Conservation (phyloP, 2,113 vertebrate genomes). For the Danionella cerebrum region DNA sequence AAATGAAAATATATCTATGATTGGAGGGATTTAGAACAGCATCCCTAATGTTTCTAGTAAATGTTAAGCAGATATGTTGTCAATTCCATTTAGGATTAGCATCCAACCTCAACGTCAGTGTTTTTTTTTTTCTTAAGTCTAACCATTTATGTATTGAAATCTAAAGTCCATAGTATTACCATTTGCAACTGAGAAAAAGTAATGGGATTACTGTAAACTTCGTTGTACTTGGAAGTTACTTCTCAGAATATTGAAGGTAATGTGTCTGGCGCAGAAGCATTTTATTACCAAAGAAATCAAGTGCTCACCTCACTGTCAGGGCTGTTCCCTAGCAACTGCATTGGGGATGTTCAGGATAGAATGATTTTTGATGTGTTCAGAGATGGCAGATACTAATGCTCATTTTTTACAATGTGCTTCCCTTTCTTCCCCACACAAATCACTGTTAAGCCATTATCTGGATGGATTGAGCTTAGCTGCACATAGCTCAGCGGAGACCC, state of each 20-base stretch:
- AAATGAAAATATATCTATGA: no score
- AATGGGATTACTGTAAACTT: no score
- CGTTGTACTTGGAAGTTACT: neutral
- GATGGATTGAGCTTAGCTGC: slow-evolving; percentile 42
- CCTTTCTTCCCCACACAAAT: slow-evolving; percentile 47
- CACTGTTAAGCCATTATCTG: slow-evolving; percentile 38
- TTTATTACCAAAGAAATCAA: neutral
- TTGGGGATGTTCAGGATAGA: slow-evolving; percentile 19
- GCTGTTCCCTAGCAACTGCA: slow-evolving; percentile 64
- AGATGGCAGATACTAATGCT: slow-evolving; percentile 37
- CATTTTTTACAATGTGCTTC: neutral
- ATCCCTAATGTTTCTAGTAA: no score
- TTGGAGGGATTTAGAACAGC: no score
- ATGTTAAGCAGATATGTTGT: no score
- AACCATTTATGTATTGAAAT: no score
- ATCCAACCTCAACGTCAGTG: no score
- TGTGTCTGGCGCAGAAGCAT: neutral
- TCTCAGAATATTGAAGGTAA: neutral
- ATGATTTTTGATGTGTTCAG: slow-evolving; percentile 38
- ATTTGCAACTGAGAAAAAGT: no score
- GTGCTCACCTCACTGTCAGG: slow-evolving; percentile 19
- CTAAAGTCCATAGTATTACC: neutral
- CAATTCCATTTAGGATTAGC: no score
- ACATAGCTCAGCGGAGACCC: slow-evolving; percentile 36
- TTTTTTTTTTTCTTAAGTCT: no score